These are phyloP conservation scores for Anolis carolinensis DNA, from an alignment of 2,113 vertebrate genomes.

Conservation along the genomic window DNA sequence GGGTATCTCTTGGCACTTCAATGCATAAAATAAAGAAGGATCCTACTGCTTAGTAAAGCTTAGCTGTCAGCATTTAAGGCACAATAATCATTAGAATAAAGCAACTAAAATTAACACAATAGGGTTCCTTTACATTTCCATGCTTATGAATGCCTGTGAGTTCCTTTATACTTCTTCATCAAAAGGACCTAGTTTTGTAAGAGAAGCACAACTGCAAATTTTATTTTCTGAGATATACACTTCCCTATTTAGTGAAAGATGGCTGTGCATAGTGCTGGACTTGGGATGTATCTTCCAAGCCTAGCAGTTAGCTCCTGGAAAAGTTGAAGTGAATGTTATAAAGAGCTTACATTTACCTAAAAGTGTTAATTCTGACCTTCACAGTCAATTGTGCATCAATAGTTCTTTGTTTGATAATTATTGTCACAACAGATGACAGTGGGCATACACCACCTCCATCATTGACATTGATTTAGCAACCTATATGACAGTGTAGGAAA, in stretches of 20 bases:
- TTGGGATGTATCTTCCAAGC: no score
- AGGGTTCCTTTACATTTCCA: conserved; percentile 26
- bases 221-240: background rate
- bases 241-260: background rate
- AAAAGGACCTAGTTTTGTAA: conserved; percentile 10
- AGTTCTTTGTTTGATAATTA: background rate
- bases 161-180: conserved; percentile 8
- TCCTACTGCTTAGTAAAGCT: conserved; percentile 3
- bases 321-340: background rate
- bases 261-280: background rate
- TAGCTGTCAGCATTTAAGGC: conserved; percentile 22
- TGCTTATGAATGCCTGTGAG: conserved; percentile 21
- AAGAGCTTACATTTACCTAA: background rate
- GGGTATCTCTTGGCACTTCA: conserved; percentile 15
- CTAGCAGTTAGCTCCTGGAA: background rate
- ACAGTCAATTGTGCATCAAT: background rate
- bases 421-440: background rate
- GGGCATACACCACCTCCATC: background rate
- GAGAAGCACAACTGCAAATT: background rate
- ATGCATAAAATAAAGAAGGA: conserved; percentile 15
- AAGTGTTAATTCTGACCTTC: background rate
- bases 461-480: no score
- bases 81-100: conserved; percentile 24
- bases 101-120: conserved; percentile 28
- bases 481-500: background rate